Base-by-base conservation (phyloP, 1,140 invertebrate genomes). In the Diplogasteroides magnus region DNA sequence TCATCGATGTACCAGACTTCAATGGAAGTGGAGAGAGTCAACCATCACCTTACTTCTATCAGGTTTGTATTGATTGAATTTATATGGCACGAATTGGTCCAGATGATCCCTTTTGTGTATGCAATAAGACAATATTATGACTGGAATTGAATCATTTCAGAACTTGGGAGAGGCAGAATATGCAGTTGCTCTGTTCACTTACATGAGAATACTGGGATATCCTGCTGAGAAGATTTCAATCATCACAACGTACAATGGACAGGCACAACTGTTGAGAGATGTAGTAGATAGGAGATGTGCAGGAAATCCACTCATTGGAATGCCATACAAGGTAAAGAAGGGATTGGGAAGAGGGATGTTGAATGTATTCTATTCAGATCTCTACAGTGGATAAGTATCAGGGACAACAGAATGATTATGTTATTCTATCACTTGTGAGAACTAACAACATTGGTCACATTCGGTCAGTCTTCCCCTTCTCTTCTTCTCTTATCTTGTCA, bases 81-180 rank as follows among this genome's bases (percentile, higher is more conserved):
- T n/a, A n/a, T n/a, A n/a, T n/a, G n/a, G n/a, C n/a, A n/a, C n/a
- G n/a, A n/a, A n/a, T n/a, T n/a, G n/a, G n/a, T n/a, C n/a, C n/a
- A n/a, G n/a, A n/a, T n/a, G n/a, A n/a, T n/a, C n/a, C n/a, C n/a
- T n/a, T n/a, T n/a, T n/a, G n/a, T 32, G 67, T 74, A 59, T 26
- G 26, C 28, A 72, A 66, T n/a, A 48, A 71, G 28, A 28, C 66
- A 71, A 63, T 59, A 76, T 73, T 65, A 69, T 60, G 77, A n/a
- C n/a, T n/a, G n/a, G n/a, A n/a, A n/a, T n/a, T n/a, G n/a, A n/a
- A n/a, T n/a, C n/a, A n/a, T n/a, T 84, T 56, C 83, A 95, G 89
- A 99, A 99, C 87, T 86, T 99, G 23, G 95, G 93, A 0, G 97
- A 99, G 86, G 97, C 97, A 0, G 97, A 99, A 82, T 99, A 96